These are phyloP conservation scores for Cinclus mexicanus DNA, from an alignment of 2,113 vertebrate genomes.

Conservation along the genomic window DNA sequence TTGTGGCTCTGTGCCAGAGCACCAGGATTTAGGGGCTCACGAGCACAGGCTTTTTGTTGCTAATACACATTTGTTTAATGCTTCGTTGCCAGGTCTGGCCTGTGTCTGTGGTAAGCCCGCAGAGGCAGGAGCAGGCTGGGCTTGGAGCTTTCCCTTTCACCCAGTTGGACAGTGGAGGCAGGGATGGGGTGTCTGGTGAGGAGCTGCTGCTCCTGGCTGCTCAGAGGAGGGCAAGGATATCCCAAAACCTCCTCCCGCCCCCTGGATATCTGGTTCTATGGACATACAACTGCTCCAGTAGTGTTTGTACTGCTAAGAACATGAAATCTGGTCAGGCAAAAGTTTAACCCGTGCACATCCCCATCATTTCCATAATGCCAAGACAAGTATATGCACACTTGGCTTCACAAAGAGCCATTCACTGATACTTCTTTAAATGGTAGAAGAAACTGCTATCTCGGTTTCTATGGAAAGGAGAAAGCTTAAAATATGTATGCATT, in stretches of 20 bases:
- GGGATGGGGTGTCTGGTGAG: not conserved
- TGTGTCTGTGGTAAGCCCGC: not conserved
- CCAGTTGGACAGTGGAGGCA: not conserved
- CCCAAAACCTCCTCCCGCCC: accelerated
- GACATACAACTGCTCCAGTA: not conserved
- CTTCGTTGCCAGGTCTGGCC: not conserved
- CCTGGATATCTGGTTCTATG: not conserved
- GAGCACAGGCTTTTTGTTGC: not conserved
- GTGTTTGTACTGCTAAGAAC: not conserved
- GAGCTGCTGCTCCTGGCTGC: not conserved
- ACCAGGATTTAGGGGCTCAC: not conserved
- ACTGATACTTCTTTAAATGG: not conserved
- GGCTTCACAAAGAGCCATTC: not conserved
- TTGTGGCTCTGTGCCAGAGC: not conserved
- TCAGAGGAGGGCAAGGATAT: accelerated
- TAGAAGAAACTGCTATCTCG: not conserved
- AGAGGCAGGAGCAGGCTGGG: not conserved
- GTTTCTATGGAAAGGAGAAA: not conserved
- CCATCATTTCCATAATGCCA: not conserved
- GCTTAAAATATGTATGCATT: not conserved
- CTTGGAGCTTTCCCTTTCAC: constrained; percentile 27
- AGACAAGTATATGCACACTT: accelerated
- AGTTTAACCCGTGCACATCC: not conserved
- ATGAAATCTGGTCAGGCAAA: not conserved
- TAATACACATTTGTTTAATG: not conserved